Base-by-base conservation (phyloP, 1,140 invertebrate species). In the Drosophila nebulosa region DNA sequence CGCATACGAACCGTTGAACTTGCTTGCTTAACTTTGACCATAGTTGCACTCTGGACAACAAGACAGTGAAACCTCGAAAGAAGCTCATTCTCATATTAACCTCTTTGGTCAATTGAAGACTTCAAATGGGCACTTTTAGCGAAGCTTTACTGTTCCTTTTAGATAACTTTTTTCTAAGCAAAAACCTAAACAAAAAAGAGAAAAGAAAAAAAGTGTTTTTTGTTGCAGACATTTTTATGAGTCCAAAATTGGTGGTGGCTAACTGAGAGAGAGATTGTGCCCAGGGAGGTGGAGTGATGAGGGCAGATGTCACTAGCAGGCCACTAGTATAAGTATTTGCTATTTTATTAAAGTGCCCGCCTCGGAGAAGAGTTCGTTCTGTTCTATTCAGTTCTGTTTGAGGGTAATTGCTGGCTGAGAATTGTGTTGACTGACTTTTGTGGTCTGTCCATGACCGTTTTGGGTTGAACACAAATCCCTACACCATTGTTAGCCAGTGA, bases 201-300 rank as follows among this genome's bases (percentile, higher is more conserved):
- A 6, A 39, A 3, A 18, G 9, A 9, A 53, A 53, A 53, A 27
- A 30, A 18, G 69, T 58, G 57, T 67, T 75, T 75, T 76, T 75
- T 56, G 73, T 67, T 68, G 69, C 83, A 86, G 81, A 86, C 81
- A 81, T 69, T 86, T 86, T 88, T 86, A 86, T 86, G 69, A 79
- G 78, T 66, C 70, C 72, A 52, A 64, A 75, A 69, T 76, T 76
- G 65, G 72, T 57, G 35, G 35, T 65, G 55, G 24, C 30, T 39
- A 39, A 64, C n/a, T 52, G 72, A 16, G 50, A n/a, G n/a, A n/a
- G n/a, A n/a, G 26, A 7, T 14, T 14, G 10, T 12, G 55, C n/a
- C n/a, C n/a, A n/a, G 30, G 22, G 14, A 55, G 42, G 42, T 27
- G 27, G 50, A 60, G 56, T 14, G 30, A 27, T 0, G 42, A 30